Conservation (phyloP, 2,797 vertebrate species). For the Enteromius mattozi region DNA sequence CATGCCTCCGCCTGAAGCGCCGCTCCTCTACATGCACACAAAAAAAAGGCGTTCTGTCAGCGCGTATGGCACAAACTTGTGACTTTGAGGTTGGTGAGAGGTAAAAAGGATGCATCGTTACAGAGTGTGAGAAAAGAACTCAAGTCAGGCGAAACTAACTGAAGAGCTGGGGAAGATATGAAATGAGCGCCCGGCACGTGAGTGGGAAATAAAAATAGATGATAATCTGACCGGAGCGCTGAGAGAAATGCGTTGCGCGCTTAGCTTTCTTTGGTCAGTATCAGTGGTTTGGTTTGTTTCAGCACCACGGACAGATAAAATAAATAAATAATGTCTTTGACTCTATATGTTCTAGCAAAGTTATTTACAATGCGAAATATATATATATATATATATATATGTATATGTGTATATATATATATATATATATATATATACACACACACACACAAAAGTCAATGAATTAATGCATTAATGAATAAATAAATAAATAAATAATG, state of each 20-base stretch:
- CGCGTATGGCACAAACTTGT: background rate
- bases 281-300: slow-evolving; percentile 3
- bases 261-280: background rate
- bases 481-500: no score
- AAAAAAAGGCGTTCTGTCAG: slow-evolving; percentile 24
- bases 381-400: no score
- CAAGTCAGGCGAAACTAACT: background rate
- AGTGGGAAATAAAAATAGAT: background rate
- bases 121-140: background rate
- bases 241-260: background rate
- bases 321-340: no score
- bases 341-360: no score
- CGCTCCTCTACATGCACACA: slow-evolving; percentile 17
- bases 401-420: no score
- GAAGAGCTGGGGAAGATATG: background rate
- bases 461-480: no score
- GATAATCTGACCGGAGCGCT: background rate
- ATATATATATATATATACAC: no score
- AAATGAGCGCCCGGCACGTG: background rate
- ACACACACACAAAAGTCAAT: no score
- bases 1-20: slow-evolving; percentile 29
- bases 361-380: no score
- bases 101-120: slow-evolving; percentile 12
- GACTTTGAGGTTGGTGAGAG: slow-evolving; percentile 23
- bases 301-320: slow-evolving; percentile 32